Conservation (phyloP, 2,797 vertebrate species). For the Eulemur mongoz region DNA sequence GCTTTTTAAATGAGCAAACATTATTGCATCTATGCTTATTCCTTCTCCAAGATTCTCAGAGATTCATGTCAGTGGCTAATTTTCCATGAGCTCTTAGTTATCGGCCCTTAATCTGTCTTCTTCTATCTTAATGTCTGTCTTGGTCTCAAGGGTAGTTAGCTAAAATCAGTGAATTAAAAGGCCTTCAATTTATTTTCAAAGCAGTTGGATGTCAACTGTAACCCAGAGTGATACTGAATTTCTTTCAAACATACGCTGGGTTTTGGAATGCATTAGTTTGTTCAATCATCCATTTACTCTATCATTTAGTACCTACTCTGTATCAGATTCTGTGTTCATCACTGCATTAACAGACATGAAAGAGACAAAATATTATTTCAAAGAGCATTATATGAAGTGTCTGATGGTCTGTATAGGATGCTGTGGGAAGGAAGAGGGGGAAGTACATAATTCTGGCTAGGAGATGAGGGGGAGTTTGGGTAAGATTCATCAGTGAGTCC, state of each 20-base stretch:
- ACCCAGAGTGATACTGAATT: neutral
- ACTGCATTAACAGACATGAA: neutral
- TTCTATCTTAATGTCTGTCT: neutral
- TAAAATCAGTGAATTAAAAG: conserved; percentile 46
- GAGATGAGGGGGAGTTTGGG: neutral
- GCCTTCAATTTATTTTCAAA: conserved; percentile 41
- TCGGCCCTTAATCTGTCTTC: conserved; percentile 36
- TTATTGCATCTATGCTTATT: neutral
- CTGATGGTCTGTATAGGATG: neutral
- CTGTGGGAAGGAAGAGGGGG: neutral
- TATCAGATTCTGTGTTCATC: neutral
- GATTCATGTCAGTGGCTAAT: conserved; percentile 9
- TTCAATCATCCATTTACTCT: neutral
- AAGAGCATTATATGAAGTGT: neutral
- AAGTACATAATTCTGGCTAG: neutral
- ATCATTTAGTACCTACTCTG: neutral
- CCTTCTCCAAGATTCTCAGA: neutral
- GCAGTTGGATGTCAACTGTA: neutral
- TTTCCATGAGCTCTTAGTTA: neutral
- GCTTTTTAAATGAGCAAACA: conserved; percentile 3
- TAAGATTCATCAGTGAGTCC: neutral
- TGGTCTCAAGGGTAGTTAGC: neutral
- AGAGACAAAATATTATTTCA: neutral
- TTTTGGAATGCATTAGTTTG: conserved; percentile 19
- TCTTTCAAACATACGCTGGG: neutral